Base-by-base conservation (phyloP, 1,140 invertebrate genomes). In the Bilobella aurantiaca region DNA sequence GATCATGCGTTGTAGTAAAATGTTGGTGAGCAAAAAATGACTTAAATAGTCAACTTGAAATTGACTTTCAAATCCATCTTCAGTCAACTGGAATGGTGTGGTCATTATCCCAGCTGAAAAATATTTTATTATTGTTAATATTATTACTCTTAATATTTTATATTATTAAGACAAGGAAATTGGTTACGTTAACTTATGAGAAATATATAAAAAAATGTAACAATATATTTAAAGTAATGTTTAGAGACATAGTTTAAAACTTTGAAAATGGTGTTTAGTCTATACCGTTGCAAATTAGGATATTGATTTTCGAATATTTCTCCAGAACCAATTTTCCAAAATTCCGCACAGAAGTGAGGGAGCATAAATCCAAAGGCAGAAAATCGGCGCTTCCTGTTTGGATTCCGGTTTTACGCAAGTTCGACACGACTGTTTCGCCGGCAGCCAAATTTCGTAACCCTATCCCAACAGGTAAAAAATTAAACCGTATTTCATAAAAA, bases 11-110 rank as follows among this genome's bases (percentile, higher is more conserved):
- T 89, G 87, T 74, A 94, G 75, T n/a, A 96, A 78, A 66, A 91
- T 77, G 74, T 91, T 85, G 18, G 88, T 91, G 60, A 97, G 78
- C 69, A 93, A 80, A 78, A 93, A 95, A 75, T 96, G 93, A 18
- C 89, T 86, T 66, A 94, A 78, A 75, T 93, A 92, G 76, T 95
- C 94, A 0, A 88, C 85, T 53, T 84, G 84, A 77, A 92, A 86
- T 74, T 93, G 91, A 27, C 84, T 83, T 77, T 94, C 91, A 72
- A 86, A 87, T 0, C 89, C 89, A 75, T 93, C 89, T 73, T 82
- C 80, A 0, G 89, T 91, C 70, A 87, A 76, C 46, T 80, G 79
- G 68, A 86, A 88, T 27, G 89, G 86, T 3, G 83, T 82, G 75
- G 88, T 90, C 90, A 93, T 93, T 42, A 93, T 85, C 25, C 88